Conservation (phyloP, 2,797 vertebrate genomes). For the Lagodon rhomboides region DNA sequence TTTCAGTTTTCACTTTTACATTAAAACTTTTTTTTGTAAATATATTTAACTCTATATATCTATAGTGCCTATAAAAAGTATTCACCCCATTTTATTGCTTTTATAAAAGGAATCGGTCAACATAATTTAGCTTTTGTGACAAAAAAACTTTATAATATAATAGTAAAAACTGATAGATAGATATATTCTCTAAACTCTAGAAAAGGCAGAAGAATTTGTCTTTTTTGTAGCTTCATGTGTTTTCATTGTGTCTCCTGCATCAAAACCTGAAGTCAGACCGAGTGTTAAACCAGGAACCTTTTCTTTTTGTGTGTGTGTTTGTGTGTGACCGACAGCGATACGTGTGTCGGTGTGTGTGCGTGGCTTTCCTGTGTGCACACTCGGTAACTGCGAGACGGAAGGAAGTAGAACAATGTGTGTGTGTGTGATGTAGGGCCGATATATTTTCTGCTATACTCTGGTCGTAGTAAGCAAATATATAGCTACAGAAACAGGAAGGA, state of each 20-base stretch:
- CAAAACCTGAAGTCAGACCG: not conserved
- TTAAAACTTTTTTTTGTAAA: no score
- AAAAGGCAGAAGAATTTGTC: no score
- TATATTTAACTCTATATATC: no score
- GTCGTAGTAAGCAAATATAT: not conserved
- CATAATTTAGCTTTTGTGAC: no score
- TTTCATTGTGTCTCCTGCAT: not conserved
- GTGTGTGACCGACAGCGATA: not conserved
- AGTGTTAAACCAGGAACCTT: not conserved
- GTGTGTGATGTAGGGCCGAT: not conserved
- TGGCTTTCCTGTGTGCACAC: not conserved
- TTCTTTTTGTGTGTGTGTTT: not conserved
- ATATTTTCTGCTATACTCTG: not conserved
- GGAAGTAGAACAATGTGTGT: constrained; percentile 8
- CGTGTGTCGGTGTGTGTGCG: not conserved
- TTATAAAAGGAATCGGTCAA: no score
- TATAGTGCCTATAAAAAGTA: no score
- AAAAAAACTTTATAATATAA: no score
- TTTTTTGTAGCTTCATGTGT: no score
- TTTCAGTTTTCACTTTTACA: no score
- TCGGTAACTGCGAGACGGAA: not conserved
- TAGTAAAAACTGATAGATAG: no score
- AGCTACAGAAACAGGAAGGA: constrained; percentile 14
- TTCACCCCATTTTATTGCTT: no score
- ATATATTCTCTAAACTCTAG: no score